phyloP scores from a whole-genome alignment of 2,797 vertebrate species.

The Megalops cyprinoides region DNA sequence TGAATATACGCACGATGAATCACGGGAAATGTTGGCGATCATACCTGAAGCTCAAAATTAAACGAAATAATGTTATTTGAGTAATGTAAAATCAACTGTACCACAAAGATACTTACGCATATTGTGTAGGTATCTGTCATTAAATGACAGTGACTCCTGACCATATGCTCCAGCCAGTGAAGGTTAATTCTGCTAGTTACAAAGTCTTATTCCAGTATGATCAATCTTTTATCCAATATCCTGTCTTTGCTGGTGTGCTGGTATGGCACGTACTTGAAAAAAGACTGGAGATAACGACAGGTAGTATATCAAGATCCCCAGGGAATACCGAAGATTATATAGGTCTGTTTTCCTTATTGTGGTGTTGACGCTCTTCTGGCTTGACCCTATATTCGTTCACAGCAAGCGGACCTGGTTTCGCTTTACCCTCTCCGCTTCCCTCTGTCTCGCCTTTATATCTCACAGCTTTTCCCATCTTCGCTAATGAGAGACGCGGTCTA shows the following conservation, averaged over 20 bases:
- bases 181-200: background rate
- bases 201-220: background rate
- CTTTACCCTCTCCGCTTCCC: constrained; percentile 26
- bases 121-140: constrained; percentile 35
- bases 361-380: constrained; percentile 28
- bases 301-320: background rate
- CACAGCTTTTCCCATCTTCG: constrained; percentile 52
- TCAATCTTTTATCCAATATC: background rate
- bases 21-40: background rate
- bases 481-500: constrained; percentile 58
- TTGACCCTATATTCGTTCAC: constrained; percentile 52
- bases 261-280: background rate
- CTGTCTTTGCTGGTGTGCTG: background rate
- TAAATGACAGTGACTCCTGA: background rate
- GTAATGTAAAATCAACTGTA: background rate
- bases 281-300: background rate
- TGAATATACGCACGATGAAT: background rate
- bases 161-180: background rate
- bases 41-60: background rate
- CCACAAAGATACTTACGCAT: constrained; percentile 50
- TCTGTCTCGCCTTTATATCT: constrained; percentile 50
- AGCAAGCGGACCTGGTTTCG: constrained; percentile 32
- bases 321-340: background rate
- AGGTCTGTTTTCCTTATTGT: constrained; percentile 10
- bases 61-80: background rate